These are phyloP conservation scores for Tragelaphus buxtoni DNA, from an alignment of 2,113 vertebrate genomes.

Conservation along the genomic window DNA sequence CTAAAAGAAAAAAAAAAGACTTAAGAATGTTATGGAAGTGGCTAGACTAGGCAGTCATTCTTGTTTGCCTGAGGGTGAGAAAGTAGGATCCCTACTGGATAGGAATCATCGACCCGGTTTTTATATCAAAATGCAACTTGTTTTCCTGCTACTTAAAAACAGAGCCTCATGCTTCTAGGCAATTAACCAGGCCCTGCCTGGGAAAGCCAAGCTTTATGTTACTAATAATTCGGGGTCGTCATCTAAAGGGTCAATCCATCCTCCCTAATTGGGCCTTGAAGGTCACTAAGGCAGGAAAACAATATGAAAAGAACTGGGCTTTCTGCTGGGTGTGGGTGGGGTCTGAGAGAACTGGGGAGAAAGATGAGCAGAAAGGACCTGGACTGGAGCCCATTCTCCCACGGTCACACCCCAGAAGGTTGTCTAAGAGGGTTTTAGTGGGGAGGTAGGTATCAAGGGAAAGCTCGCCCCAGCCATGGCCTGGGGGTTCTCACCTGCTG, in stretches of 20 bases:
- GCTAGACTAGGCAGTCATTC: neutral
- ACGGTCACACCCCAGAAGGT: neutral
- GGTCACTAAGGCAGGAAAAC: neutral
- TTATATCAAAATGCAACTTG: neutral
- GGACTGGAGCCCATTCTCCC: neutral
- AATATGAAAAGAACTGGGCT: neutral
- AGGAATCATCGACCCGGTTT: neutral
- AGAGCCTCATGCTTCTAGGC: neutral
- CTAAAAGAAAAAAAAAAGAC: constrained; percentile 21
- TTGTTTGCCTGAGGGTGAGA: neutral
- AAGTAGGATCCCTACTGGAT: neutral
- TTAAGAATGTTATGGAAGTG: neutral
- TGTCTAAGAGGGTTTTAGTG: neutral
- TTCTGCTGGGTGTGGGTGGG: neutral
- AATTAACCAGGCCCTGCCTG: neutral
- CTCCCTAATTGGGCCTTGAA: neutral
- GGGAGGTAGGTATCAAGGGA: neutral
- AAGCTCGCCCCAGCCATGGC: neutral
- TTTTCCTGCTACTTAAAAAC: neutral
- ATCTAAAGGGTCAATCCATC: neutral
- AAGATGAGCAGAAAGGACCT: neutral
- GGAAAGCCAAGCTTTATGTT: neutral
- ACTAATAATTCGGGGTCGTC: neutral
- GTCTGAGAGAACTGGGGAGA: neutral
- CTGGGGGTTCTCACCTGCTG: neutral